Evolutionary conservation across 2,797 vertebrate species (phyloP), one percentile per base, ranked within the genome.

Genomic region (Cygnus olor): DNA sequence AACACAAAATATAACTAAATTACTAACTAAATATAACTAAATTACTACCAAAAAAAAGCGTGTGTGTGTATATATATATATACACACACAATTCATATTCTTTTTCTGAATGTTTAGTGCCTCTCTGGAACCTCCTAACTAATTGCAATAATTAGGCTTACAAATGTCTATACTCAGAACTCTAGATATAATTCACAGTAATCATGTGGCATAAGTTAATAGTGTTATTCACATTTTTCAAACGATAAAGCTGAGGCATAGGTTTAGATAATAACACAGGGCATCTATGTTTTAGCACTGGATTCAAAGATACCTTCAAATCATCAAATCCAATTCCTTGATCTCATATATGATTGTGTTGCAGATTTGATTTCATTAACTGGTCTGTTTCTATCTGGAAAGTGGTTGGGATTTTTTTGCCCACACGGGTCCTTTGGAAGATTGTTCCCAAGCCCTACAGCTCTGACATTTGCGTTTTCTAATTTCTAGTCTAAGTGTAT

Each of bases 381-480:
- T 66, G 47, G 58, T 88, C 45, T 70, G 34, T 47, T 61, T 81
- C 51, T 68, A 2, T 49, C 22, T 57, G 40, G 64, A 82, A 93
- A 78, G 64, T 49, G 25, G 7, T 18, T n/a, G 56, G 44, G 32
- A 70, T 68, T 66, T 93, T 51, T 88, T 87, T 90, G 34, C 47
- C 27, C 34, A 63, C 42, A 72, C 14, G 84, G 4, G 22, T 32
- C 15, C 64, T 94, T 81, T 51, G 70, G 51, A 88, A 89, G 61
- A 54, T 16, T 36, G 16, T 57, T 92, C 19, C 19, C 36, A 85
- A 85, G 47, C 36, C 58, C 54, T 76, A 9, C 0, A 6, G 27
- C 53, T 83, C 54, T 81, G 66, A 58, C 47, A n/a, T 36, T 91
- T 81, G 63, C 77, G 45, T 69, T 88, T 94, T 95, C 42, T 51